These are phyloP conservation scores for Hyalella azteca DNA, from an alignment of 2,888 invertebrate genomes.

Conservation along the genomic window DNA sequence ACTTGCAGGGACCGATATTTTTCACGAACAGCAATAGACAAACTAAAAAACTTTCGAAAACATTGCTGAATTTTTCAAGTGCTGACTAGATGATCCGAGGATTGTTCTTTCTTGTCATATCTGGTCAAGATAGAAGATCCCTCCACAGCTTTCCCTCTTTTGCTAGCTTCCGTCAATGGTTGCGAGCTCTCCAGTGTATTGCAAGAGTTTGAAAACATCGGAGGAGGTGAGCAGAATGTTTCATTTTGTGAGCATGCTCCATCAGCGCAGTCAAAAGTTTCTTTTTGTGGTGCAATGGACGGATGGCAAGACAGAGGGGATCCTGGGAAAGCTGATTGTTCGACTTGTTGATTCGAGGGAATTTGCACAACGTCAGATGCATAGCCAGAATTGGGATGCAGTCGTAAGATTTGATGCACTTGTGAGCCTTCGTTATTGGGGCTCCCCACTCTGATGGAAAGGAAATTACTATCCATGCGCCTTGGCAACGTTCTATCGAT, in stretches of 20 bases:
- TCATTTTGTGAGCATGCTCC: background rate
- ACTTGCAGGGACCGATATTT: no score
- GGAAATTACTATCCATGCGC: background rate
- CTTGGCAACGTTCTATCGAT: background rate
- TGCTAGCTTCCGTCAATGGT: no score
- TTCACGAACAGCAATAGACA: background rate
- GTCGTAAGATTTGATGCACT: background rate
- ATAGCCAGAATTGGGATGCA: no score
- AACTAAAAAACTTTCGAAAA: background rate
- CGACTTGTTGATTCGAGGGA: background rate
- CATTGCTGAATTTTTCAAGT: background rate
- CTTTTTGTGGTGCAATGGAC: background rate
- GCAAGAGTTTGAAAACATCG: background rate
- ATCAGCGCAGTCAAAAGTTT: background rate
- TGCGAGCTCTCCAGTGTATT: background rate
- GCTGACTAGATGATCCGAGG: background rate
- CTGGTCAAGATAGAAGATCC: background rate
- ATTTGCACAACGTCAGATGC: background rate
- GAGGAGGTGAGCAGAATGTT: constrained; percentile 1
- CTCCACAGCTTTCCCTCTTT: background rate
- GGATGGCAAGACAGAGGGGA: background rate
- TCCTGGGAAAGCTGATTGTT: background rate
- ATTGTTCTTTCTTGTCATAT: background rate
- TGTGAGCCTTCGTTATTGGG: background rate
- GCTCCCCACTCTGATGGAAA: background rate